Conservation (phyloP, 2,797 vertebrate species). For the Sebastes nivosus region DNA sequence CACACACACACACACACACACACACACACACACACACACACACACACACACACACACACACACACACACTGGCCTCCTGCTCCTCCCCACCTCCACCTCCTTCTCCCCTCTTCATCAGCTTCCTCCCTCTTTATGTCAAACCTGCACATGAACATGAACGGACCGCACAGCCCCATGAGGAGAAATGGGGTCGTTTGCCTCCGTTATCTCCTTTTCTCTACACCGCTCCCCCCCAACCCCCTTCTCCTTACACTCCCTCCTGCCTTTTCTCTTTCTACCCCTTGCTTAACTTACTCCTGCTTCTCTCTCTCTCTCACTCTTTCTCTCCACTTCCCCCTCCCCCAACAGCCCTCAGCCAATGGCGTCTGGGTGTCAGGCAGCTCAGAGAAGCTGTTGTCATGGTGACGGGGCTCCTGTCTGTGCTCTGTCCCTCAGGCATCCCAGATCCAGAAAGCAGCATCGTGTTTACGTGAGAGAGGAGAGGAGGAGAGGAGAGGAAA, state of each 20-base stretch:
- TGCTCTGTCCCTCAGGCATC: slow-evolving; percentile 85
- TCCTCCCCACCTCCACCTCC: slow-evolving; percentile 16
- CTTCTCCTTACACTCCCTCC: not conserved
- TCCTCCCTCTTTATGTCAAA: slow-evolving; percentile 53
- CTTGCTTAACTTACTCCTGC: slow-evolving; percentile 68
- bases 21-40: slow-evolving; percentile 10
- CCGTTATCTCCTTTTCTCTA: slow-evolving; percentile 61
- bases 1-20: not conserved
- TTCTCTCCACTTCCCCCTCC: slow-evolving; percentile 52
- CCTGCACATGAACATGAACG: slow-evolving; percentile 53
- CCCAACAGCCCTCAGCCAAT: slow-evolving; percentile 82
- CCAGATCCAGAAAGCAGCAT: slow-evolving; percentile 81
- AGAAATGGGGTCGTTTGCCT: slow-evolving; percentile 76
- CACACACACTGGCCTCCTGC: slow-evolving; percentile 25
- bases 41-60: slow-evolving; percentile 13
- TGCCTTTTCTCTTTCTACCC: slow-evolving; percentile 55
- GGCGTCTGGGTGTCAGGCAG: slow-evolving; percentile 83
- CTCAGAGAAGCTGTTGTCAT: slow-evolving; percentile 86
- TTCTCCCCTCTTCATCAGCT: slow-evolving; percentile 8
- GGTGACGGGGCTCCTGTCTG: slow-evolving; percentile 83
- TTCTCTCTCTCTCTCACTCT: not conserved
- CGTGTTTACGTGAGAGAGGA: slow-evolving; percentile 78
- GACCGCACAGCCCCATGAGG: slow-evolving; percentile 63
- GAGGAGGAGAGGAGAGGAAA: slow-evolving; percentile 7
- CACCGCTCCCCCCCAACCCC: not conserved